Percentiles rank a stretch among this genome's conserved stretches.
phyloP scores from a whole-genome alignment of 2,797 vertebrate species.

The Protonibea diacanthus region DNA sequence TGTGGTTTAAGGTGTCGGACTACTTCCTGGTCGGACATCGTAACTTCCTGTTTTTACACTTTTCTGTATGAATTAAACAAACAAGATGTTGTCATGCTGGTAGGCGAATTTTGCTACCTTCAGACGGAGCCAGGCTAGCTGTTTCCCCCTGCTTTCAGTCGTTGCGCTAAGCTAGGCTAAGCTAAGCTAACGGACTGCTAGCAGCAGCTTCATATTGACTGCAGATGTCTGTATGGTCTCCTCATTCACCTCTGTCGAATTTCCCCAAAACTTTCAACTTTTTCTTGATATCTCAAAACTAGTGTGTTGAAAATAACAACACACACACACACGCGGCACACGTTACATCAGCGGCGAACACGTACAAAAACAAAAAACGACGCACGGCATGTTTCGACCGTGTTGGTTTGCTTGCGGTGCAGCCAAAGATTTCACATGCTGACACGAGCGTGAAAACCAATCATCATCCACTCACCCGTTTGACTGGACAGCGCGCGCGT shows the following conservation, averaged over 20 bases:
- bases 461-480: slow-evolving; percentile 14
- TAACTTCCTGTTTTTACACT: background rate
- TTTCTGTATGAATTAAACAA: background rate
- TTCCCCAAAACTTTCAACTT: background rate
- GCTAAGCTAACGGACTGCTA: slow-evolving; percentile 7
- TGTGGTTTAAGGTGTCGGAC: background rate
- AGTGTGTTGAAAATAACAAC: too few species aligned
- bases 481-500: slow-evolving; percentile 26
- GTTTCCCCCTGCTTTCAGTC: background rate
- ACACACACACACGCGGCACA: background rate
- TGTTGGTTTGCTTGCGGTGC: too few species aligned
- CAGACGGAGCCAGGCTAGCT: background rate
- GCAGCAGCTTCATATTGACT: background rate
- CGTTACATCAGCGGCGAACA: background rate
- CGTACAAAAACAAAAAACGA: background rate
- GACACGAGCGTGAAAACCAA: slow-evolving; percentile 26
- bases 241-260: background rate
- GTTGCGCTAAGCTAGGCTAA: background rate
- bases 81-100: background rate
- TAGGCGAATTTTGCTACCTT: background rate
- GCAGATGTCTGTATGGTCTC: background rate
- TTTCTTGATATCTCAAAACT: slow-evolving; percentile 24
- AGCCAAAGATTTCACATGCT: too few species aligned
- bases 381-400: background rate
- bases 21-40: background rate